Conservation (phyloP, 2,113 vertebrate genomes). For the Chroicocephalus ridibundus region DNA sequence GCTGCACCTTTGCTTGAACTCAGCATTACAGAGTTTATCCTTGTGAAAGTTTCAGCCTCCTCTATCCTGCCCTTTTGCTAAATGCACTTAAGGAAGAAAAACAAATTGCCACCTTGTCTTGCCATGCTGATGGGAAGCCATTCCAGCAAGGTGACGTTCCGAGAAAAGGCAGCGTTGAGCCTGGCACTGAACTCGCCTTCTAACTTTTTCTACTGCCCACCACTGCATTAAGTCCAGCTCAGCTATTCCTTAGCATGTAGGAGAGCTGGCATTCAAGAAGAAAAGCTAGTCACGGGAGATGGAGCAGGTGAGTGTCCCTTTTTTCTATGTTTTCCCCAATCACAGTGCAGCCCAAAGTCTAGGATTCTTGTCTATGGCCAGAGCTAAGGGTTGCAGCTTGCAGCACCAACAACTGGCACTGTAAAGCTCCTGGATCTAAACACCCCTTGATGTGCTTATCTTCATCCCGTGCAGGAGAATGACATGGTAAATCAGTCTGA, state of each 20-base stretch:
- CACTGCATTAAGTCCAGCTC: background rate
- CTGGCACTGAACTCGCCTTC: background rate
- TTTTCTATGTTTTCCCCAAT: background rate
- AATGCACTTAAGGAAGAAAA: background rate
- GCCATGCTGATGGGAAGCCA: background rate
- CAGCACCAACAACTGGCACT: background rate
- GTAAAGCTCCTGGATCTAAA: background rate
- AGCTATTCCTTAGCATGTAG: background rate
- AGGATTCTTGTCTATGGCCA: background rate
- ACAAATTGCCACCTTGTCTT: background rate
- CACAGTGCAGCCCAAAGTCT: background rate
- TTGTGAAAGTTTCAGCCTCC: background rate
- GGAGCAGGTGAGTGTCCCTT: background rate
- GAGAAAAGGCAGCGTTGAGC: background rate
- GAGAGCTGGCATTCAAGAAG: background rate
- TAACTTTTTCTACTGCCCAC: background rate
- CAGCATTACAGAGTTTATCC: background rate
- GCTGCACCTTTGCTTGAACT: background rate
- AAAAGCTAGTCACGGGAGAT: background rate
- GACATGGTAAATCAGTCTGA: background rate
- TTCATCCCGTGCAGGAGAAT: background rate
- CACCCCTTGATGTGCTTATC: background rate
- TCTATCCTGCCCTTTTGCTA: background rate
- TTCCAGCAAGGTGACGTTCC: background rate
- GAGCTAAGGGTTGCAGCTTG: background rate